Evolutionary conservation across 92 coral and sea anemone genomes (phyloP).

Genomic region (Porites rus): DNA sequence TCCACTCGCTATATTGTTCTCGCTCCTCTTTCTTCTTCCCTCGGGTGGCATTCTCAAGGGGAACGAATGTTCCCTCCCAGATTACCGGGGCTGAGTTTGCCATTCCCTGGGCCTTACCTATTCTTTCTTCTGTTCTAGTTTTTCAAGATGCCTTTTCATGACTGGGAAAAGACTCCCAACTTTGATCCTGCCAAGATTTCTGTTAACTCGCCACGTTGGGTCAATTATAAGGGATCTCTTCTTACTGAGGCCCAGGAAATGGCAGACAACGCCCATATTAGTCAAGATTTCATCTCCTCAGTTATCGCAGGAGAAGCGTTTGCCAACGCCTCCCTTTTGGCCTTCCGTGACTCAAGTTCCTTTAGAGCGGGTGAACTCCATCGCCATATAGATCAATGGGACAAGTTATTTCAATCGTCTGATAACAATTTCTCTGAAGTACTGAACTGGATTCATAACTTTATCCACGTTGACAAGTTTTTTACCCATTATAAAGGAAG

Average conservation of each 20-base stretch:
- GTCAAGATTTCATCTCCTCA: slow-evolving; percentile 12
- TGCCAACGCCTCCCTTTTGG: slow-evolving; percentile 44
- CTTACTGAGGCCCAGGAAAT: slow-evolving; percentile 1
- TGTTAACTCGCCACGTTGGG: slow-evolving; percentile 13
- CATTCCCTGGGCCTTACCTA: slow-evolving; percentile 18
- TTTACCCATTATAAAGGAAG: slow-evolving; percentile 16
- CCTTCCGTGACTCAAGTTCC: slow-evolving; percentile 43
- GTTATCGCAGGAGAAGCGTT: slow-evolving; percentile 17
- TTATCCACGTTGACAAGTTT: slow-evolving; percentile 17
- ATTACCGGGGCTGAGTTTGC: slow-evolving; percentile 18
- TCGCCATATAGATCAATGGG: slow-evolving; percentile 41
- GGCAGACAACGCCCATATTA: slow-evolving; percentile 38
- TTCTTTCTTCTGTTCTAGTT: slow-evolving; percentile 33
- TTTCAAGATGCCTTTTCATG: slow-evolving; percentile 3
- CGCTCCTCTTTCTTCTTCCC: slow-evolving; percentile 20
- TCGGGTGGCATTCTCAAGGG: slow-evolving; percentile 46
- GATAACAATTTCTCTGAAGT: slow-evolving; percentile 24
- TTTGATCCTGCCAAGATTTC: slow-evolving; percentile 28
- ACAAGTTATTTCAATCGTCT: neutral
- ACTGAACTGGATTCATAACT: slow-evolving; percentile 18
- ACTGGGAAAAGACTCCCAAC: slow-evolving; percentile 40
- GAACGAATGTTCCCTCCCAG: slow-evolving; percentile 20
- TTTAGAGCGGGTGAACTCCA: slow-evolving; percentile 51
- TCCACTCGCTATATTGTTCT: neutral
- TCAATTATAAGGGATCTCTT: slow-evolving; percentile 4